Conservation (phyloP, 1,140 invertebrate species). For the Eulimnadia texana region DNA sequence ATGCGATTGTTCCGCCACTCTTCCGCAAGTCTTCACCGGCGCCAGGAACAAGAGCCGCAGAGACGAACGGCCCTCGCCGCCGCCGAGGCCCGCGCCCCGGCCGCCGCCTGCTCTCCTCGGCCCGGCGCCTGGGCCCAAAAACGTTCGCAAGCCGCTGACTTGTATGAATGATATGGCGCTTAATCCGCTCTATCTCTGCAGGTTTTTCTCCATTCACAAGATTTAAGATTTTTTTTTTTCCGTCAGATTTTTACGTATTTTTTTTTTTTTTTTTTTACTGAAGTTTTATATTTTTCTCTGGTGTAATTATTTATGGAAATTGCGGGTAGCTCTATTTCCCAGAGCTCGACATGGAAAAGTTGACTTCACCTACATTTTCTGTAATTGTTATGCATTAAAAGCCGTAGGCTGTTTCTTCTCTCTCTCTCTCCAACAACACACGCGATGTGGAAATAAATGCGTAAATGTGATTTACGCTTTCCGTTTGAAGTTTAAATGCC, state of each 20-base stretch:
- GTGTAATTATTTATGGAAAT: too few species aligned
- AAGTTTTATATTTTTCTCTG: neutral
- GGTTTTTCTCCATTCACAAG: conserved; percentile 11
- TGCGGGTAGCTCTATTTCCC: too few species aligned
- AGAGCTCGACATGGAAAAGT: too few species aligned
- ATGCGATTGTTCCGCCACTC: neutral
- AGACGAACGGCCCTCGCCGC: neutral
- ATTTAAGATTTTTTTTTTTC: neutral
- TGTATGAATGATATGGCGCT: conserved; percentile 16
- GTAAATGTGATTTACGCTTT: too few species aligned
- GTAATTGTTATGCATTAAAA: too few species aligned
- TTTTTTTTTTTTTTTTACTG: neutral
- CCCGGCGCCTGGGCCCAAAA: too few species aligned
- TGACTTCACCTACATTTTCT: too few species aligned
- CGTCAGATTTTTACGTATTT: neutral
- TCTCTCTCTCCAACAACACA: too few species aligned
- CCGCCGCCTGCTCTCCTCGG: conserved; percentile 11
- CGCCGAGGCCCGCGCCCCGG: conserved; percentile 7
- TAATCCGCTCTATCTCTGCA: conserved; percentile 19
- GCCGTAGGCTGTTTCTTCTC: too few species aligned
- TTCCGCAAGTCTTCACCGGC: neutral
- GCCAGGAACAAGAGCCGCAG: neutral
- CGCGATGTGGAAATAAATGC: too few species aligned
- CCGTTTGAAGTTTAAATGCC: too few species aligned
- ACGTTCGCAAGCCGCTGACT: conserved; percentile 10